Percentiles rank a stretch among this genome's conserved stretches.
Conservation (phyloP, 2,797 vertebrate genomes). For the Tinamus major region DNA sequence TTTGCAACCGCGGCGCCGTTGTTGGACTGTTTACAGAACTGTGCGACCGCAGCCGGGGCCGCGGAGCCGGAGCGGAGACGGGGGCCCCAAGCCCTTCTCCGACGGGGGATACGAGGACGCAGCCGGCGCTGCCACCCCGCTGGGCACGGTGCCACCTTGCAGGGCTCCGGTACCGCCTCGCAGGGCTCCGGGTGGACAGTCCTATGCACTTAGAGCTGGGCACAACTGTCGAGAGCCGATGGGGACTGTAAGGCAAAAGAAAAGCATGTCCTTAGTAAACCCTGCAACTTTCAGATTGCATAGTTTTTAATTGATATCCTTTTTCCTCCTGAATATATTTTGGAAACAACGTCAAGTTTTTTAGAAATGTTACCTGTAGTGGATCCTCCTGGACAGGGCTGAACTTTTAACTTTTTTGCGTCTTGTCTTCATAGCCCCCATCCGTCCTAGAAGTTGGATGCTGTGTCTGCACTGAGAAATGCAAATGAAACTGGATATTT, state of each 20-base stretch:
- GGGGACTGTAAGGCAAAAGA: slow-evolving; percentile 14
- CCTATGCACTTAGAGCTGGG: slow-evolving; percentile 2
- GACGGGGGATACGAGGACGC: no score
- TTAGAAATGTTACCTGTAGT: slow-evolving; percentile 64
- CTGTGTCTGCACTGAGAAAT: slow-evolving; percentile 81
- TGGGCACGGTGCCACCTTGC: no score
- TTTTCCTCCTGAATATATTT: slow-evolving; percentile 43
- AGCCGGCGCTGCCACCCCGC: no score
- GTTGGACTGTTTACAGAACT: slow-evolving; percentile 32
- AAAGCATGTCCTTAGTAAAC: slow-evolving; percentile 21
- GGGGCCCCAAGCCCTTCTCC: no score
- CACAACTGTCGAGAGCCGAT: neutral
- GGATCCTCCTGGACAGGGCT: slow-evolving; percentile 67
- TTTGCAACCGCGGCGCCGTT: slow-evolving; percentile 24
- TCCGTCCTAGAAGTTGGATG: slow-evolving; percentile 65
- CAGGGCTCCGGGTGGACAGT: neutral
- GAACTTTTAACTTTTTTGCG: slow-evolving; percentile 42
- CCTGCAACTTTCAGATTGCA: slow-evolving; percentile 51
- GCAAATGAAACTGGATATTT: slow-evolving; percentile 82
- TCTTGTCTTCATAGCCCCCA: slow-evolving; percentile 61
- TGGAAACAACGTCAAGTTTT: slow-evolving; percentile 45
- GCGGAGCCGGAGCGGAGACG: neutral
- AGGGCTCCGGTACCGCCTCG: no score
- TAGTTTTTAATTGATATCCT: slow-evolving; percentile 47
- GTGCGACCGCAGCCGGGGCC: neutral